Evolutionary conservation across 2,113 vertebrate genomes (phyloP), one percentile per base, ranked within the genome.

Genomic region (Perognathus longimembris): DNA sequence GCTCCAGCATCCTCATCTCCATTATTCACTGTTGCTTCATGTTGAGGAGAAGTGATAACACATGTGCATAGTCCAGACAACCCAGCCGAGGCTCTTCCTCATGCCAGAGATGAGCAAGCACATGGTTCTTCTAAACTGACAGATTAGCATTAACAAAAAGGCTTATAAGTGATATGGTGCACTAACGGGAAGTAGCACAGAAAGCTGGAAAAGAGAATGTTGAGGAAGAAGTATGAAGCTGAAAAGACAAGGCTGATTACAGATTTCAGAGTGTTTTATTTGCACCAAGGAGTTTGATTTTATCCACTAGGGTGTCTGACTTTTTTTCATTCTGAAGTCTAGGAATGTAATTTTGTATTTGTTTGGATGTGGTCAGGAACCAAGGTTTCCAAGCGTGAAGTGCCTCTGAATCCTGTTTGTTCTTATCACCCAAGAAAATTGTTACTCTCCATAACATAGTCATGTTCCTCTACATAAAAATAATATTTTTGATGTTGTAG

Each of bases 331-430:
- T 59, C 40, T 45, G 26, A 74, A 61, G 20, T 90, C 50, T 90
- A 42, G 26, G 70, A 50, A 34, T 76, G 15, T 74, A 59, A 40
- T 30, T 74, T 28, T 14, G 4, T 59, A 26, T 90, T 32, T 71
- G 83, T 50, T 45, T 69, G 21, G 32, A 17, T 17, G 50, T 64
- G 54, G 40, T 92, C 32, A 82, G 66, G n/a, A 92, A 24, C 14
- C 50, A 90, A 17, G 28, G 42, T 71, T 22, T 69, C 21, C 28
- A 83, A 92, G 26, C 57, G 78, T 88, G 94, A 90, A 80, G 77
- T 92, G 73, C 45, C 6, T 92, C 45, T 89, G 85, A 88, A 89
- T 92, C 54, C 36, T 36, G 26, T 70, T 94, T 34, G 32, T 79
- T 64, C 82, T 70, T 66, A 86, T 92, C 0, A 73, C 24, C 42